These are phyloP conservation scores for Deroptyus accipitrinus DNA, from an alignment of 2,113 vertebrate species.

Conservation along the genomic window DNA sequence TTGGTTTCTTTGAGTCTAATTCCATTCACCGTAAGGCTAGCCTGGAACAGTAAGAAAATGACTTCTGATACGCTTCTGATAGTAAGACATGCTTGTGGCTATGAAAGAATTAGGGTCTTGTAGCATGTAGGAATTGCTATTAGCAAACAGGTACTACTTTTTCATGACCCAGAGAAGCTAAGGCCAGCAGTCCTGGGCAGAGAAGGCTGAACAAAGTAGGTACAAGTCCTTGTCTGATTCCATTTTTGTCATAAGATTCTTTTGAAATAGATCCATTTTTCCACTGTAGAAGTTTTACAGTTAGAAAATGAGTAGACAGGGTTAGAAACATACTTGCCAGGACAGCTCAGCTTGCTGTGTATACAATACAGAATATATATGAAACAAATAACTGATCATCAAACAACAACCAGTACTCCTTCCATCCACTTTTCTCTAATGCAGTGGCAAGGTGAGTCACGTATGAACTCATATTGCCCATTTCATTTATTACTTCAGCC, in stretches of 20 bases:
- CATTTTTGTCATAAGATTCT: neutral
- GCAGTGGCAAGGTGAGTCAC: neutral
- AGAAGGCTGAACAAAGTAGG: neutral
- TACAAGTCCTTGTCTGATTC: neutral
- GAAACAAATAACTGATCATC: neutral
- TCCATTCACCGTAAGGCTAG: neutral
- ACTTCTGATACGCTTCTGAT: neutral
- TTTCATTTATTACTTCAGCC: neutral
- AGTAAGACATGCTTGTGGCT: neutral
- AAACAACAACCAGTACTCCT: neutral
- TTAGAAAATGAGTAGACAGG: neutral
- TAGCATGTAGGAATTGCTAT: neutral
- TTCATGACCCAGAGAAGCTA: neutral
- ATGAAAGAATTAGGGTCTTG: neutral
- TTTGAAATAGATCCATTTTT: neutral
- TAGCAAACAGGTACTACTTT: neutral
- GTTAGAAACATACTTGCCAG: neutral
- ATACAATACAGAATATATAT: neutral
- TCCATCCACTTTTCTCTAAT: neutral
- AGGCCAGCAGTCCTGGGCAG: neutral
- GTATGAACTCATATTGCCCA: fast-evolving
- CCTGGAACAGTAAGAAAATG: neutral
- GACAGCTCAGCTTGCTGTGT: neutral
- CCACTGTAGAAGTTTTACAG: neutral
- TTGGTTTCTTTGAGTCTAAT: neutral